These are phyloP conservation scores for Lichenostomus cassidix DNA, from an alignment of 2,113 vertebrate species.

Conservation along the genomic window DNA sequence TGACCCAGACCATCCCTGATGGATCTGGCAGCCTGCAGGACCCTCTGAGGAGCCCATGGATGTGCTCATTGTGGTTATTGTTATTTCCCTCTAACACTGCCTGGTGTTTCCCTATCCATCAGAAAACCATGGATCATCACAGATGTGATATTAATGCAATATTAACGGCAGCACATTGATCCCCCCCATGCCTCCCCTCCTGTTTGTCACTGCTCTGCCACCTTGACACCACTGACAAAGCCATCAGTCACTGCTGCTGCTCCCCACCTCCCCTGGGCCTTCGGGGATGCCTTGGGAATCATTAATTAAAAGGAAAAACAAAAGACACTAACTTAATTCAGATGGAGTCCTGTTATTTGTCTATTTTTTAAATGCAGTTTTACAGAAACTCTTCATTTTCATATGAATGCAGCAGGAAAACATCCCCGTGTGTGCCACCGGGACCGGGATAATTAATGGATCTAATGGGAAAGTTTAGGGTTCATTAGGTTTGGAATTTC, in stretches of 20 bases:
- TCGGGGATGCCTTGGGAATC: not conserved
- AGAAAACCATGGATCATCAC: not conserved
- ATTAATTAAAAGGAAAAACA: slow-evolving; percentile 53
- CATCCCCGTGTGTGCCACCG: not conserved
- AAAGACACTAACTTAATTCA: slow-evolving; percentile 49
- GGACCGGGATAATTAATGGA: slow-evolving; percentile 63
- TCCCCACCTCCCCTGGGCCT: not conserved
- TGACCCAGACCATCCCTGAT: not conserved
- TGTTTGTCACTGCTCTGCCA: not conserved
- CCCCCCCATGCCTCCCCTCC: not conserved
- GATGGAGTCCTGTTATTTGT: not conserved
- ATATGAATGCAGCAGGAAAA: slow-evolving; percentile 36
- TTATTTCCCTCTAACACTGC: not conserved
- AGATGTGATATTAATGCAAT: not conserved
- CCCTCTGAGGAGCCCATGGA: not conserved
- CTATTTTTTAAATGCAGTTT: slow-evolving; percentile 18
- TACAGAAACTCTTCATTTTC: slow-evolving; percentile 42
- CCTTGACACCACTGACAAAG: not conserved
- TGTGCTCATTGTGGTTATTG: not conserved
- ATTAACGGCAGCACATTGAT: not conserved
- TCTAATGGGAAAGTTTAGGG: slow-evolving; percentile 67
- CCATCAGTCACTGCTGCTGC: not conserved
- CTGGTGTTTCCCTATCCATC: not conserved
- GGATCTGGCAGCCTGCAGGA: not conserved
- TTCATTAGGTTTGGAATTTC: slow-evolving; percentile 68